Base-by-base conservation (phyloP, 2,888 invertebrate genomes). In the Copidosoma aretas region DNA sequence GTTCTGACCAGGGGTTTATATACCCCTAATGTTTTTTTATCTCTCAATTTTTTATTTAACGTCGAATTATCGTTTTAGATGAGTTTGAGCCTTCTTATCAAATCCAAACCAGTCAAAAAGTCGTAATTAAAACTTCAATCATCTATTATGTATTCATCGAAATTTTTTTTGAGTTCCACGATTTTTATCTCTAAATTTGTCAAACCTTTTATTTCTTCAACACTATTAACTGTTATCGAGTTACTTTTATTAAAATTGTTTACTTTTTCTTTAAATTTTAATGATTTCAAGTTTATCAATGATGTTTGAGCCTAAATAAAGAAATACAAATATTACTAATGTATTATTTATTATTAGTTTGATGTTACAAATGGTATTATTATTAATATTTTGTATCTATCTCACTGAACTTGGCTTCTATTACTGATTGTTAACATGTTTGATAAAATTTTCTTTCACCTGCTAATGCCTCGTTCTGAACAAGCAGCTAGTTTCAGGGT, bases 291-390 rank as follows among this genome's bases (percentile, higher is more conserved):
- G 57, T 73, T 76, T 61, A 76, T 74, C 43, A 75, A 17, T 1
- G 74, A 71, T 65, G 61, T 76, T 73, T 65, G 75, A 76, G 19
- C 74, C 75, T 1, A 74, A 71, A 60, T 75, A 73, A 56, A 75
- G 8, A 8, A 75, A 64, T 1, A 68, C 73, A 10, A 22, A 53
- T 22, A 60, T 56, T 53, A 74, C 67, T 25, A 73, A 12, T 0
- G 41, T 73, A 10, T 73, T 59, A 41, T 75, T 70, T 14, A 75
- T 41, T 24, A 71, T 1, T 67, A 75, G 10, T n/a, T 75, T 73
- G 24, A 76, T 24, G 62, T 69, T 43, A 77, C 75, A 65, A 75
- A 71, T 75, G 75, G 74, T 56, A 73, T 49, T 1, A 73, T 52
- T 22, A 22, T 24, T 60, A n/a, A n/a, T 32, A 5, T 32, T 32